Conservation (phyloP, 2,888 invertebrate species). For the Lordiphosa andalusiaca region DNA sequence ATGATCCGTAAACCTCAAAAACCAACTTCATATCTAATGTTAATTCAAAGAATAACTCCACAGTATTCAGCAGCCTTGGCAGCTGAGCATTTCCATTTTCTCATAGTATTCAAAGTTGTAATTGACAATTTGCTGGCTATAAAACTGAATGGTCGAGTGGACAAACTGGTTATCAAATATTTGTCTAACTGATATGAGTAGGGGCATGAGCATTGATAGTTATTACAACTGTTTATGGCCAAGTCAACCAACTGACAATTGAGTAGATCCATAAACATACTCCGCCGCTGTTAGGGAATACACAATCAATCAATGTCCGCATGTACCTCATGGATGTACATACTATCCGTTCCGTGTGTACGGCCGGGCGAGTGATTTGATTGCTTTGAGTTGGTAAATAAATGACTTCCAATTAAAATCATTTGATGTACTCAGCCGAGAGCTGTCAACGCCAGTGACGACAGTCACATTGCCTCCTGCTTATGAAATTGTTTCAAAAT, state of each 20-base stretch:
- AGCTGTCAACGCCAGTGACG: slow-evolving; percentile 64
- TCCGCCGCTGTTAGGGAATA: slow-evolving; percentile 1
- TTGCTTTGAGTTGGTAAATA: slow-evolving; percentile 59
- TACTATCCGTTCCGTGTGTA: slow-evolving; percentile 18
- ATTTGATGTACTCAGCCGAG: slow-evolving; percentile 58
- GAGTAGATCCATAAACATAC: not conserved
- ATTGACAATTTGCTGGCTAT: no score
- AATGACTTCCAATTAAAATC: slow-evolving; percentile 72
- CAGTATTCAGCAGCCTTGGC: no score
- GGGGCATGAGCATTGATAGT: slow-evolving; percentile 5
- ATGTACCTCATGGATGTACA: slow-evolving; percentile 2
- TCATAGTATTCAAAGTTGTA: no score
- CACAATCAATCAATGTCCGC: not conserved
- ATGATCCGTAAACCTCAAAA: no score
- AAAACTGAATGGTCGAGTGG: no score
- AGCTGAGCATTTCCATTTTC: no score
- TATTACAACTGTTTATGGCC: slow-evolving; percentile 9
- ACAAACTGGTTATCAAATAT: not conserved
- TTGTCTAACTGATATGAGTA: slow-evolving; percentile 5
- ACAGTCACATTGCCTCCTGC: slow-evolving; percentile 33
- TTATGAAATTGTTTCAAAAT: slow-evolving; percentile 71
- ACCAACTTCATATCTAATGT: no score
- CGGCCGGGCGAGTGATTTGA: slow-evolving; percentile 59
- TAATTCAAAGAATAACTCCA: no score
- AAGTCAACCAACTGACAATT: not conserved